Conservation (phyloP, 2,113 vertebrate species). For the Panthera tigris region DNA sequence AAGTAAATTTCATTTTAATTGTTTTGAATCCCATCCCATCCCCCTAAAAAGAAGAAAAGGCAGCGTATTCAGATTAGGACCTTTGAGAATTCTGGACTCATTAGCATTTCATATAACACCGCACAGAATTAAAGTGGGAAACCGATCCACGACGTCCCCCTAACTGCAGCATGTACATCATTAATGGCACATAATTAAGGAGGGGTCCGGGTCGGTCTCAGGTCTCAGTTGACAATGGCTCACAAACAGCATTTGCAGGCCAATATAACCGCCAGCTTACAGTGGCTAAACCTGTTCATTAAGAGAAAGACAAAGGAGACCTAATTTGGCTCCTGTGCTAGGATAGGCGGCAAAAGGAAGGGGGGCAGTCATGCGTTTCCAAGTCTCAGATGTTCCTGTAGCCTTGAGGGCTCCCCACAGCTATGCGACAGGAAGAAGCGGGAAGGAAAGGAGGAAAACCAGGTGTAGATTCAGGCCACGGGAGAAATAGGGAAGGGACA, state of each 20-base stretch:
- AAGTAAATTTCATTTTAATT: conserved; percentile 83
- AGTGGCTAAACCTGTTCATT: conserved; percentile 44
- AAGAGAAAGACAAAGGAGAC: conserved; percentile 21
- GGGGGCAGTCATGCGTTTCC: neutral
- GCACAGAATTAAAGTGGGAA: conserved; percentile 82
- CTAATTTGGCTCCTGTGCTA: conserved; percentile 37
- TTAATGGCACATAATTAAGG: conserved; percentile 81
- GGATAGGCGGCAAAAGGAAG: neutral
- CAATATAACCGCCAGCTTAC: conserved; percentile 46
- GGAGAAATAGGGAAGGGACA: neutral
- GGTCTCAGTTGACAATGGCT: conserved; percentile 72
- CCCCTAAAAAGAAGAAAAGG: conserved; percentile 71
- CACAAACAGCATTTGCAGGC: conserved; percentile 71
- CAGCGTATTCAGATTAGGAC: conserved; percentile 82
- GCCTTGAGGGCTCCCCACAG: neutral
- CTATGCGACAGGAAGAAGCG: neutral
- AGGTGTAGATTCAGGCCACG: neutral
- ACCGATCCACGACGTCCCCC: conserved; percentile 63
- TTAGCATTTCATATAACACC: conserved; percentile 83
- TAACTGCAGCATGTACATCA: conserved; percentile 76
- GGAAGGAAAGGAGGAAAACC: neutral
- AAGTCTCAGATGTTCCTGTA: conserved; percentile 12
- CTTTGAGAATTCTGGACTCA: conserved; percentile 86
- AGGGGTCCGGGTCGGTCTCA: conserved; percentile 67
- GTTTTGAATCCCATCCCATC: conserved; percentile 76